Evolutionary conservation across 2,113 vertebrate genomes (phyloP), one percentile per base, ranked within the genome.

Genomic region (Cynocephalus volans): DNA sequence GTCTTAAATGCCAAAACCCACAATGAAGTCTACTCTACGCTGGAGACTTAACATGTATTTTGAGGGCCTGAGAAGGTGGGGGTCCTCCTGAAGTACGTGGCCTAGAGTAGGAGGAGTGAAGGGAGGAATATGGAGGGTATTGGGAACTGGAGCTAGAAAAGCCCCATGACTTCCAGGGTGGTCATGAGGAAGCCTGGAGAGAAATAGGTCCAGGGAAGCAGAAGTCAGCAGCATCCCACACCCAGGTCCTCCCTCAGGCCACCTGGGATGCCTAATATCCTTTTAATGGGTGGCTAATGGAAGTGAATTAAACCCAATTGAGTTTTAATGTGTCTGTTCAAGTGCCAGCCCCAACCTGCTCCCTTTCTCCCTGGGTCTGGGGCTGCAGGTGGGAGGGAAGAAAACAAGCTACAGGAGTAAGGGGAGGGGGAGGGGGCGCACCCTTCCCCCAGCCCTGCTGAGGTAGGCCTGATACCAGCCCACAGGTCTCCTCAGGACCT

Each of bases 271-370:
- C 41, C 41, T 95, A 84, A 95, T 96, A 93, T 90, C 92, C 92
- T 93, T 93, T 97, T 93, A 95, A 96, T 96, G 97, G 80, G 92
- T 92, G 41, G 45, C 89, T 85, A 97, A 96, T 97, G 88, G 80
- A 97, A 92, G 77, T 72, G 79, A 97, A 97, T 98, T 97, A 97
- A 97, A 91, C 89, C 79, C 95, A 90, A 75, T 17, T 95, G 93
- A 93, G 65, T 88, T 96, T 95, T 96, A 95, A 91, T 87, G 64
- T 75, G 65, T 92, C 69, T 69, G 48, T 86, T 89, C 69, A 83
- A 95, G 60, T 87, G 69, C 83, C 92, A 91, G 82, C 83, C 93
- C 60, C 88, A 86, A 93, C n/a, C n/a, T 89, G 52, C 31, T 94
- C 90, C 28, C 50, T 50, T 62, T 83, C 54, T 75, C 41, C 67